Conservation (phyloP, 2,888 invertebrate species). For the Dendrolimus pini region DNA sequence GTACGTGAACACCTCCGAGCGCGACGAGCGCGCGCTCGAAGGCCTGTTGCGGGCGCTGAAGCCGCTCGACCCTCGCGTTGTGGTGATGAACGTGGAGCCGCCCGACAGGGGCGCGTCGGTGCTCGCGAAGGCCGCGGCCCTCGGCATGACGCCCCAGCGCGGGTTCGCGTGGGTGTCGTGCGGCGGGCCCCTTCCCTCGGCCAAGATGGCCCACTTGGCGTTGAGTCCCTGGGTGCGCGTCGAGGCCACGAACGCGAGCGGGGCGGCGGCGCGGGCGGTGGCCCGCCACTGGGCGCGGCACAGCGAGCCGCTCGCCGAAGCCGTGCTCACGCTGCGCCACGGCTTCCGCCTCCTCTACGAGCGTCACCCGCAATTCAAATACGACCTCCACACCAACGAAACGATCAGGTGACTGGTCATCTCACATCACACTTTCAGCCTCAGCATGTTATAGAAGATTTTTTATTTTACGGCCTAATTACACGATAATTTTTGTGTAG, state of each 20-base stretch:
- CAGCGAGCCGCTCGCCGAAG: constrained; percentile 18
- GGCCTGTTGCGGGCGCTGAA: constrained; percentile 6
- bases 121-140: constrained; percentile 76
- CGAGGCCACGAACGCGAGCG: background rate
- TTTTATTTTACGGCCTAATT: background rate
- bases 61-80: constrained; percentile 78
- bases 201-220: constrained; percentile 15
- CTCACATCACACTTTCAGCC: no score
- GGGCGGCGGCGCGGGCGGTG: background rate
- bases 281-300: constrained; percentile 1
- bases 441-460: no score
- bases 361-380: background rate
- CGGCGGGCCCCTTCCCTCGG: constrained; percentile 3
- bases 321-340: constrained; percentile 17
- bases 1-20: background rate
- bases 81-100: constrained; percentile 86
- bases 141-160: constrained; percentile 57
- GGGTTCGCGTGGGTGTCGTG: constrained; percentile 39
- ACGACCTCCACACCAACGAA: background rate
- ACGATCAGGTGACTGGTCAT: background rate
- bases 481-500: background rate
- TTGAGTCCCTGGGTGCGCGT: constrained; percentile 24
- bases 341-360: background rate
- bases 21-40: background rate
- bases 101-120: constrained; percentile 79